Base-by-base conservation (phyloP, 2,797 vertebrate genomes). In the Hypotaenidia okinawae region DNA sequence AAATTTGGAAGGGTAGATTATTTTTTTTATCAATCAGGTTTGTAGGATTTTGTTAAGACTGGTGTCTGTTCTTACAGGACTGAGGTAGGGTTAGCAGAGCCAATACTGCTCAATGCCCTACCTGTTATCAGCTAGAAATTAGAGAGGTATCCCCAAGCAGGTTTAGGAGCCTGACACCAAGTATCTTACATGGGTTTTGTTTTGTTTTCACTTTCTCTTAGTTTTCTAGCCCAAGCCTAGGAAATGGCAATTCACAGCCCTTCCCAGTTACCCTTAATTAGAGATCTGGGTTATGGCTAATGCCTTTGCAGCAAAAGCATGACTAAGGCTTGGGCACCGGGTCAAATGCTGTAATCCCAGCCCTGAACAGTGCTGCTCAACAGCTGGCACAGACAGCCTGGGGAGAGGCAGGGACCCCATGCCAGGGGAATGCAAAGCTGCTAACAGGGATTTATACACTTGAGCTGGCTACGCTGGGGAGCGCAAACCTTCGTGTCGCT, bases 341-440 rank as follows among this genome's bases (percentile, higher is more conserved):
- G 80, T 84, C 94, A 94, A 87, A 55, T 6, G 8, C 2, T 30
- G 59, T 90, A 86, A 94, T 94, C 63, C 87, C 91, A 63, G 82
- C 75, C 75, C 49, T 0, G 15, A 78, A 18, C 35, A 82, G 77
- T 18, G 16, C 84, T 24, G 90, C 68, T 41, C 24, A 67, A 22
- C 81, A 94, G 91, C 87, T 89, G 94, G 80, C 12, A 3, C 0
- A 0, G 82, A 49, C 81, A 89, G 89, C 74, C 63, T 9, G 59
- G 41, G 54, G 13, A 83, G 33, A 88, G 70, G 64, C 84, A 89
- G 32, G 55, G 55, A 75, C 45, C 70, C 78, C 2, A 13, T 76
- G 95, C 94, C 94, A 83, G 43, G 74, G 91, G 77, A 91, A 89
- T 63, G 74, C 91, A 84, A 82, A 91, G 85, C 95, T 96, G 79